Evolutionary conservation across 92 coral and sea anemone species (phyloP).

Genomic region (Actinernus sp.): DNA sequence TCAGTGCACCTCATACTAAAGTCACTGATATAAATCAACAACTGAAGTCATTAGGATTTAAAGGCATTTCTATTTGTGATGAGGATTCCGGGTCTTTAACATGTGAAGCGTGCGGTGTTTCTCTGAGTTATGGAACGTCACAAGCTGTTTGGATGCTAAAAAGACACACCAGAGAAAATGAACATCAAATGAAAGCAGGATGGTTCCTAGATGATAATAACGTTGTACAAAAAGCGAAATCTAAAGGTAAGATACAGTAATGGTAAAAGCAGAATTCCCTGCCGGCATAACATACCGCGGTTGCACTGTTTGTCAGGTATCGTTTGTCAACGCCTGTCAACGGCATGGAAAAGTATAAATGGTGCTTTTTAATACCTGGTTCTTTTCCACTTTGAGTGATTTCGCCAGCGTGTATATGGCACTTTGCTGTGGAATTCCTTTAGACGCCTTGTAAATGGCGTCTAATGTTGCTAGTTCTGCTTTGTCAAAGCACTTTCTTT

Average conservation of each 20-base stretch:
- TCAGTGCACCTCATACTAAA: constrained; percentile 13
- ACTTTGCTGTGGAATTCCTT: constrained; percentile 11
- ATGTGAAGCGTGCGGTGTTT: constrained; percentile 11
- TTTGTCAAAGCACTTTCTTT: constrained; percentile 10
- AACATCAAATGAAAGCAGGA: constrained; percentile 28
- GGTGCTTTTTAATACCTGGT: constrained; percentile 4
- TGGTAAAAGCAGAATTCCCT: too few species aligned
- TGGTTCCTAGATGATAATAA: constrained; percentile 28
- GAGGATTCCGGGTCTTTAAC: not conserved
- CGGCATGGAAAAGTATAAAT: not conserved
- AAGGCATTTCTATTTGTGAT: constrained; percentile 3
- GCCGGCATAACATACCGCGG: too few species aligned
- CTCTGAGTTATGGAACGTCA: not conserved
- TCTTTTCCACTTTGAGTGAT: constrained; percentile 4
- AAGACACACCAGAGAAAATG: constrained; percentile 9
- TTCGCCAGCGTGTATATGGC: constrained; percentile 14
- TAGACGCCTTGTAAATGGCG: constrained; percentile 20
- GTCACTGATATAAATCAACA: constrained; percentile 6
- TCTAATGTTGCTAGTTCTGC: constrained; percentile 21
- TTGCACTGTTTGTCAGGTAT: too few species aligned
- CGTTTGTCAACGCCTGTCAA: too few species aligned
- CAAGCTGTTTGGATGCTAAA: constrained; percentile 20
- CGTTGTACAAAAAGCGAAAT: constrained; percentile 12
- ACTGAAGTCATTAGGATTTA: constrained; percentile 12
- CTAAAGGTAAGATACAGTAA: constrained; percentile 41